These are phyloP conservation scores for Rhorus exstirpatorius DNA, from an alignment of 2,888 invertebrate species.

Conservation along the genomic window DNA sequence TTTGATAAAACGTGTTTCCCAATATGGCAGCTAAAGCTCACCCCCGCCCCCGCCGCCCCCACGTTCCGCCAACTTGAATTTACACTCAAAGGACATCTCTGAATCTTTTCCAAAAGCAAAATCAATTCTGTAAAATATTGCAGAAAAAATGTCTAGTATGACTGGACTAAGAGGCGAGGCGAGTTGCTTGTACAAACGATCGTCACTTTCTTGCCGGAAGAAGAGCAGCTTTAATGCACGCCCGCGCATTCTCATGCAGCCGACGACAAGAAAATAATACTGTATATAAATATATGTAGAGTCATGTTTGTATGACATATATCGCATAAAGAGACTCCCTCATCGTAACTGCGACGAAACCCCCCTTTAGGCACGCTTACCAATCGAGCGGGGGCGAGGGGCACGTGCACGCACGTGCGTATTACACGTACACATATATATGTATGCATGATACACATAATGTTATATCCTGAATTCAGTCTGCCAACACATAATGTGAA, in stretches of 20 bases:
- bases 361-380: constrained; percentile 63
- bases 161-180: neutral
- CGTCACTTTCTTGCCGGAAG: constrained; percentile 61
- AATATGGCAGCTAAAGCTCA: too few species aligned
- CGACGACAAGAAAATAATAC: constrained; percentile 1
- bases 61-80: too few species aligned
- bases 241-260: constrained; percentile 40
- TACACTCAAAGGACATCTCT: too few species aligned
- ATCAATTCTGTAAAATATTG: too few species aligned
- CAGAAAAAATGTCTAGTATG: too few species aligned
- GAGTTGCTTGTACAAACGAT: constrained; percentile 57
- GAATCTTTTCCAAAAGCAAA: too few species aligned
- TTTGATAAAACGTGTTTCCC: too few species aligned
- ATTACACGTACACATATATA: constrained; percentile 48
- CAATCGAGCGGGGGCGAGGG: constrained; percentile 49
- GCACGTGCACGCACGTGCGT: constrained; percentile 81
- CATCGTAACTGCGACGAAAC: constrained; percentile 59
- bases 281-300: constrained; percentile 16
- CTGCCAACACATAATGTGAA: constrained; percentile 33
- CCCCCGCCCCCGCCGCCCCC: too few species aligned
- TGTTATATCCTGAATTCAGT: constrained; percentile 44
- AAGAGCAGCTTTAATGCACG: constrained; percentile 31
- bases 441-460: constrained; percentile 25
- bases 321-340: constrained; percentile 15
- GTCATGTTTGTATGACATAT: constrained; percentile 7